Evolutionary conservation across 2,797 vertebrate genomes (phyloP).

Genomic region (Basileuterus tristriatus): DNA sequence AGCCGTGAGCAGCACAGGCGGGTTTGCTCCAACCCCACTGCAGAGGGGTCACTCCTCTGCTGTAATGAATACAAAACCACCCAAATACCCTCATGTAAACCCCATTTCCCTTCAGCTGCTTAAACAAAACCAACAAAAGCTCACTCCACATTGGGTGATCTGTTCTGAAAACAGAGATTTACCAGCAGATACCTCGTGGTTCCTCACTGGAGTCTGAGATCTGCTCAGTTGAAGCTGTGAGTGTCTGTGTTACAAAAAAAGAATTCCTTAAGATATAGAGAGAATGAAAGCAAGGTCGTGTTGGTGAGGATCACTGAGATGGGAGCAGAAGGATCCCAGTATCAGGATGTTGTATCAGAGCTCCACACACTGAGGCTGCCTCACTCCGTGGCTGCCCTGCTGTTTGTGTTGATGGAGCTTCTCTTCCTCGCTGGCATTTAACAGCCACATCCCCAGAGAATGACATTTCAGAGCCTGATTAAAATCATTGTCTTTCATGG

Average conservation of each 20-base stretch:
- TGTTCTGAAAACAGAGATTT: background rate
- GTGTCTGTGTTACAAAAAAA: rapidly evolving
- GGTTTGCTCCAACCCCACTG: background rate
- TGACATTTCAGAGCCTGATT: slow-evolving; percentile 57
- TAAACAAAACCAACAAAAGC: background rate
- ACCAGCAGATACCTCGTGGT: rapidly evolving
- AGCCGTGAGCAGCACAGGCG: background rate
- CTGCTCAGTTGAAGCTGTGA: background rate
- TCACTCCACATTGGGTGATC: rapidly evolving
- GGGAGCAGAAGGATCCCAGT: background rate
- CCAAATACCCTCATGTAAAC: rapidly evolving
- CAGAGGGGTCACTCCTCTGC: background rate
- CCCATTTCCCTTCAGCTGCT: background rate
- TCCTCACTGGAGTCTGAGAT: background rate
- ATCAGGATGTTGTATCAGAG: background rate
- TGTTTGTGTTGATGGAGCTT: background rate
- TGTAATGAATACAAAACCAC: rapidly evolving
- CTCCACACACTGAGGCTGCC: background rate
- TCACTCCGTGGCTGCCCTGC: background rate
- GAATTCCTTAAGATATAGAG: background rate
- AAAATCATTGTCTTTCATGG: slow-evolving; percentile 59
- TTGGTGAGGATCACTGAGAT: background rate
- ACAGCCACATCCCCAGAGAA: background rate
- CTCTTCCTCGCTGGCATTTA: slow-evolving; percentile 28
- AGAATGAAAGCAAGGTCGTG: background rate